phyloP scores from a whole-genome alignment of 2,888 invertebrate species.

The Pristionchus mayeri region DNA sequence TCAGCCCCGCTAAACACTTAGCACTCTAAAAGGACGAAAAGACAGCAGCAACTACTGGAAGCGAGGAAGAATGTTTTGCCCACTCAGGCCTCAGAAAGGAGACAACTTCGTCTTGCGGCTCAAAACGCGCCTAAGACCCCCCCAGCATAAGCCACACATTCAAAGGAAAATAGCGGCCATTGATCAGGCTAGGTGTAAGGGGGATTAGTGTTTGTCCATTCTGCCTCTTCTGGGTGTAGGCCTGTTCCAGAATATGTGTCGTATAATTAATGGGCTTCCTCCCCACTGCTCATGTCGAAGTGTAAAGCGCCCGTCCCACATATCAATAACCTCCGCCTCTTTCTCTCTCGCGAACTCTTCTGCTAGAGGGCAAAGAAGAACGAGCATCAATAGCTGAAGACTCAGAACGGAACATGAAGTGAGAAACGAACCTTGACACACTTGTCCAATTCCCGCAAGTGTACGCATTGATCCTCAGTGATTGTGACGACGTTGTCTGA shows the following conservation, averaged over 20 bases:
- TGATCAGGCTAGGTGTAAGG: neutral
- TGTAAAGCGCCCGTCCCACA: no score
- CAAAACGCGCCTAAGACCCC: neutral
- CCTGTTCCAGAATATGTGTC: neutral
- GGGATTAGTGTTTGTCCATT: neutral
- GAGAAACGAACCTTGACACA: slow-evolving; percentile 71
- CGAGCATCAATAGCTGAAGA: neutral
- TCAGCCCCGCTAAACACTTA: slow-evolving; percentile 38
- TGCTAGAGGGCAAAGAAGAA: neutral
- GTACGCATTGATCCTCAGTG: slow-evolving; percentile 71
- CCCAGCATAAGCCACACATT: neutral
- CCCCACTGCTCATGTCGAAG: slow-evolving; percentile 10
- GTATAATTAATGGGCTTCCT: slow-evolving; percentile 32
- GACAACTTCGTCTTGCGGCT: neutral
- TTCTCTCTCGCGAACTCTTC: slow-evolving; percentile 1
- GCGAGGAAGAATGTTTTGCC: slow-evolving; percentile 3
- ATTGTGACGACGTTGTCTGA: slow-evolving; percentile 75
- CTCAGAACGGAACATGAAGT: no score
- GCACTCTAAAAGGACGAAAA: slow-evolving; percentile 17
- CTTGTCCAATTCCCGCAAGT: slow-evolving; percentile 70
- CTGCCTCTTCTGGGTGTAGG: neutral
- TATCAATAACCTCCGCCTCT: no score
- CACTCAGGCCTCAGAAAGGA: neutral
- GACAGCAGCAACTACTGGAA: slow-evolving; percentile 8
- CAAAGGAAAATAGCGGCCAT: neutral